Conservation (phyloP, 2,113 vertebrate species). For the Oxygymnocypris stewartii region DNA sequence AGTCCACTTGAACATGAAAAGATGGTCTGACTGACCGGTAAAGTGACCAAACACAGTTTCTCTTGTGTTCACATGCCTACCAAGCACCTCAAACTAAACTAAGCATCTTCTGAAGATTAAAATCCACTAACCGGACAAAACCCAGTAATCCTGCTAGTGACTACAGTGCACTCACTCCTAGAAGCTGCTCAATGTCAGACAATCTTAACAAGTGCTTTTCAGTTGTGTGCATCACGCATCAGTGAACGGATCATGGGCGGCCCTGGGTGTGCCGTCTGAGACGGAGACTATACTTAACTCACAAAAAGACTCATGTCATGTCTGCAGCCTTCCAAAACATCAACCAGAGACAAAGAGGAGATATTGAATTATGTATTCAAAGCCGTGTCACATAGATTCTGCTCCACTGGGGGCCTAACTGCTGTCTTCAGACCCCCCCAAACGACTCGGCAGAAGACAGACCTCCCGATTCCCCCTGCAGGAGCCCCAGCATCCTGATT, state of each 20-base stretch:
- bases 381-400: neutral
- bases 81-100: neutral
- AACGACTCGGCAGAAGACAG: neutral
- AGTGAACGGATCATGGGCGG: neutral
- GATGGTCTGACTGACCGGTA: neutral
- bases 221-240: neutral
- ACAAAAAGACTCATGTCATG: constrained; percentile 8
- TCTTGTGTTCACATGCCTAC: neutral
- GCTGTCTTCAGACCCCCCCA: constrained; percentile 1
- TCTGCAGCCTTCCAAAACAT: constrained; percentile 15
- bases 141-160: neutral
- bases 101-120: neutral
- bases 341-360: constrained; percentile 8
- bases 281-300: neutral
- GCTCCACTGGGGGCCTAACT: neutral
- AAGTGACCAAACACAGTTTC: neutral
- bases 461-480: neutral
- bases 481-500: constrained; percentile 14
- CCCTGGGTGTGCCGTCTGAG: neutral
- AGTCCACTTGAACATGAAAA: neutral
- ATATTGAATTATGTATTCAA: constrained; percentile 22
- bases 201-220: neutral
- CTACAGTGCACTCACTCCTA: neutral
- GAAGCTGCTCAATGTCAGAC: neutral
- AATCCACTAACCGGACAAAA: neutral